Base-by-base conservation (phyloP, 2,113 vertebrate species). In the Eudorcas thomsonii region DNA sequence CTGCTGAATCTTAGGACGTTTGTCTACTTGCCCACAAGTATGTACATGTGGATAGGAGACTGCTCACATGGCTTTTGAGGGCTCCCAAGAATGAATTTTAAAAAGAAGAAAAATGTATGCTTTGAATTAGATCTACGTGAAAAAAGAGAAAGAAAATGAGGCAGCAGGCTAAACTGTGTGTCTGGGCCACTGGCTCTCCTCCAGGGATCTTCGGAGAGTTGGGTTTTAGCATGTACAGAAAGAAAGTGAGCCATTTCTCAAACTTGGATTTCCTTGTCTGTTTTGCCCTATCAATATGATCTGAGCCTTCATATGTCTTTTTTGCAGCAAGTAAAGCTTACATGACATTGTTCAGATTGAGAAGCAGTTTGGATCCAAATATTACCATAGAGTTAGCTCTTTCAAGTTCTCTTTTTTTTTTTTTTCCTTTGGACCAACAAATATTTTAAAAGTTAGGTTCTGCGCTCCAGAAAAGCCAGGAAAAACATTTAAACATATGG, bases 401-500 rank as follows among this genome's bases (percentile, higher is more conserved):
- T 84, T 59, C 39, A 19, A 88, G 71, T 62, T 80, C 67, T 36
- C 67, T 82, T 85, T 54, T 60, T 77, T 88, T 28, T 94, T 93
- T 78, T 93, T 71, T 96, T 84, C 54, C 93, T 93, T 90, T 54
- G 93, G 89, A 96, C 91, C 91, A 91, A 94, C 55, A 97, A 91
- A 97, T 96, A 91, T 93, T 98, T 96, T 25, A 97, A 88, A 98
- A 98, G 78, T 95, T 84, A 88, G 91, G 57, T 91, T 94, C 93
- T 64, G 85, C 96, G 97, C 93, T 87, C 82, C 91, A 88, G 95
- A 89, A 95, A 97, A 96, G 94, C 96, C 96, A 94, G 98, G 48
- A 23, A 48, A 97, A 96, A 96, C 94, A 94, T 71, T 97, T 85
- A 89, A 96, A 91, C 80, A 90, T 96, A 96, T 95, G 96, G 97